Evolutionary conservation across 64 coral and sea anemone genomes (phyloP), one percentile per base, ranked within the genome.

Genomic region (Stylophora pistillata): DNA sequence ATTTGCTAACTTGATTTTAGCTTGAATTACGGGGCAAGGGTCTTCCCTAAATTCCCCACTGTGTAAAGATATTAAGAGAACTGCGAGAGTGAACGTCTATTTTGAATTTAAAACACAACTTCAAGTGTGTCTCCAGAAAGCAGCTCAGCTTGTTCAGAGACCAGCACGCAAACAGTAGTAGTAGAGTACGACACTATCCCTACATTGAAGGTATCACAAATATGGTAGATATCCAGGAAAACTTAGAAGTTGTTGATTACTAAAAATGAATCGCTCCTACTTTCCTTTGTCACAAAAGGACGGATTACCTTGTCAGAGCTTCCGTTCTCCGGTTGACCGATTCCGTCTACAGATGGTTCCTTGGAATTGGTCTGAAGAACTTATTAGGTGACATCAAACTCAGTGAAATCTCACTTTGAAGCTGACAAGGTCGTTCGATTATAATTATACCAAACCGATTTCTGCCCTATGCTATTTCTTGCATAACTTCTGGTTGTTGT

Each of bases 111-210:
- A n/a, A n/a, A n/a, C n/a, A n/a, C n/a, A n/a, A n/a, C n/a, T n/a
- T 37, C 23, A 10, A 79, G 57, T n/a, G 78, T 57, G 37, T 69
- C 26, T 32, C 61, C 11, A 29, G 69, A 1, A 59, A n/a, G n/a
- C 90, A 92, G 26, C 90, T 92, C n/a, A n/a, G n/a, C n/a, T n/a
- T n/a, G n/a, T n/a, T n/a, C n/a, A n/a, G n/a, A n/a, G n/a, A n/a
- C n/a, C n/a, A n/a, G n/a, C n/a, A n/a, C n/a, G n/a, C n/a, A n/a
- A n/a, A n/a, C n/a, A n/a, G n/a, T n/a, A n/a, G n/a, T n/a, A n/a
- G n/a, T n/a, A n/a, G n/a, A n/a, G n/a, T n/a, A n/a, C 72, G 90
- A 92, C 18, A 78, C 86, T 6, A 92, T 82, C 5, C 74, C 86
- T 18, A 86, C 53, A 1, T 56, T 92, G 47, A 92, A 87, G 12